Percentiles rank a stretch among this genome's conserved stretches.
Conservation (phyloP, 2,113 vertebrate genomes). For the Vicugna pacos region DNA sequence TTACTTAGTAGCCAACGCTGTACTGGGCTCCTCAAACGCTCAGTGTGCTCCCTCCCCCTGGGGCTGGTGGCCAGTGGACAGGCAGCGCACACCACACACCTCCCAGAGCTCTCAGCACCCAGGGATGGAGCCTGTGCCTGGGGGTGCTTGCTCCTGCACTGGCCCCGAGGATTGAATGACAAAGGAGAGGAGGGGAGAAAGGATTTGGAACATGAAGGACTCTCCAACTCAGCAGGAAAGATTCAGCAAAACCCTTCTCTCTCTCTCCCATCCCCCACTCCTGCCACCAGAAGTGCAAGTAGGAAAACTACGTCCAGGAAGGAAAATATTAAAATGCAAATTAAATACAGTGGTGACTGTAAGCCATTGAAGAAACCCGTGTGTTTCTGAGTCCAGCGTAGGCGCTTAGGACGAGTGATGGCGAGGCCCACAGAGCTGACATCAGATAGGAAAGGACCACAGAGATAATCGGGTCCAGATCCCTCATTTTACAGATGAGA, state of each 20-base stretch:
- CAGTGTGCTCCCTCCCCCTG: fast-evolving
- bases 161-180: not conserved
- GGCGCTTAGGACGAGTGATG: not conserved
- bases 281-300: not conserved
- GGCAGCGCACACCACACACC: not conserved
- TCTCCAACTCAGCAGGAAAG: slow-evolving; percentile 10
- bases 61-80: not conserved
- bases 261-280: not conserved
- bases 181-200: not conserved
- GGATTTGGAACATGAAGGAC: not conserved
- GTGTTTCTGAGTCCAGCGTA: not conserved
- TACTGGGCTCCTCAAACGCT: not conserved
- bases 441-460: not conserved
- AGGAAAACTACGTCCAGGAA: slow-evolving; percentile 58
- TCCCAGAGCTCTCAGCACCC: not conserved
- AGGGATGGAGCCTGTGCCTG: not conserved
- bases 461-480: not conserved
- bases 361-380: not conserved
- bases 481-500: not conserved
- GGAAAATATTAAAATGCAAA: slow-evolving; percentile 50
- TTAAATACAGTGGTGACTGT: not conserved
- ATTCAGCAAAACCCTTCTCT: not conserved
- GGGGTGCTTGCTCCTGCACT: not conserved
- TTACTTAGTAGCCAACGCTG: fast-evolving
- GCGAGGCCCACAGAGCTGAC: not conserved